Percentiles rank a stretch among this genome's conserved stretches.
These are phyloP conservation scores for Trachelipus rathkii DNA, from an alignment of 1,140 invertebrate species.

Conservation along the genomic window DNA sequence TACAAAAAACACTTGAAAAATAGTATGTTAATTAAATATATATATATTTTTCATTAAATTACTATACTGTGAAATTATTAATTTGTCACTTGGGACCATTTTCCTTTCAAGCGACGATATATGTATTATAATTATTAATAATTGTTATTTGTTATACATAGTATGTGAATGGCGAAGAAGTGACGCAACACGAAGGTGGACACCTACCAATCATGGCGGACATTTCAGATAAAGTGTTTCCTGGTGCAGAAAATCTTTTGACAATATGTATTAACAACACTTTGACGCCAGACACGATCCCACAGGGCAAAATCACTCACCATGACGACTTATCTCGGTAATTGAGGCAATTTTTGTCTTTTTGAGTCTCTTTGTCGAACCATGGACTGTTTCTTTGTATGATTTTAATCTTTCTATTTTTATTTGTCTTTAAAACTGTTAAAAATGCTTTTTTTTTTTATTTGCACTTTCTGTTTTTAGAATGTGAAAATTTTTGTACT, in stretches of 20 bases:
- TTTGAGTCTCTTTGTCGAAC: slow-evolving; percentile 46
- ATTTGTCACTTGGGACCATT: no score
- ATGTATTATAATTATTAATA: no score
- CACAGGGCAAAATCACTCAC: slow-evolving; percentile 62
- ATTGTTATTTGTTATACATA: neutral
- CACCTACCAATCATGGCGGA: slow-evolving; percentile 91
- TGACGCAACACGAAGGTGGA: slow-evolving; percentile 82
- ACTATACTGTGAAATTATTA: no score
- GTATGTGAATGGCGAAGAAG: slow-evolving; percentile 78
- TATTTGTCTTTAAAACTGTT: no score
- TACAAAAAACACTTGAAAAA: no score
- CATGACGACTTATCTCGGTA: slow-evolving; percentile 49
- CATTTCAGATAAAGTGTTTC: slow-evolving; percentile 65
- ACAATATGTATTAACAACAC: slow-evolving; percentile 94
- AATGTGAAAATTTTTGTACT: no score
- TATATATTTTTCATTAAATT: no score
- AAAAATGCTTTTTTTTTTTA: no score
- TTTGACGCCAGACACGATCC: slow-evolving; percentile 72
- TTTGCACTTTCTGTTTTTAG: no score
- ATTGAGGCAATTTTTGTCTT: slow-evolving; percentile 19
- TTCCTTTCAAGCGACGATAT: no score
- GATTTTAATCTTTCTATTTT: no score
- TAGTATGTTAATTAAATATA: no score
- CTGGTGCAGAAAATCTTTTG: slow-evolving; percentile 66
- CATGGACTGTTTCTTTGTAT: neutral